Percentiles rank a stretch among this genome's conserved stretches.
phyloP scores from a whole-genome alignment of 1,140 invertebrate species.

The Belonocnema kinseyi region DNA sequence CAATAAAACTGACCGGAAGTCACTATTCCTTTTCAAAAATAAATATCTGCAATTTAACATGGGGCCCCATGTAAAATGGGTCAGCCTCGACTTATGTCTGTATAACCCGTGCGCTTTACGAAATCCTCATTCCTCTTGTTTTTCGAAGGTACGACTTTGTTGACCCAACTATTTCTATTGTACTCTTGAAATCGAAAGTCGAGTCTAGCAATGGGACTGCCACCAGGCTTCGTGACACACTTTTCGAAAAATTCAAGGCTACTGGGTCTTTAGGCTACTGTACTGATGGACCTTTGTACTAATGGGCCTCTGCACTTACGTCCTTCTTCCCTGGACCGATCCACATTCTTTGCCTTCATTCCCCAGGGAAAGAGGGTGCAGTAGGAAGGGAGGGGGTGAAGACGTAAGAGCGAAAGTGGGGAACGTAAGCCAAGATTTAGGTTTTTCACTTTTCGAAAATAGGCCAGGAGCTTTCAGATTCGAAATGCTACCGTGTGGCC shows the following conservation, averaged over 20 bases:
- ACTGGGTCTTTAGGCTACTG: conserved; percentile 50
- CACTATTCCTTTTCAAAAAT: no score
- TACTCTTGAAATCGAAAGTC: neutral
- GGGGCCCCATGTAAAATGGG: no score
- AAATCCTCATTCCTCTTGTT: neutral
- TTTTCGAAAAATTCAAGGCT: conserved; percentile 54
- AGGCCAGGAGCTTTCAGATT: neutral
- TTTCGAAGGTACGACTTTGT: no score
- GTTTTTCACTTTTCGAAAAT: neutral
- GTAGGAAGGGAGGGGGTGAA: neutral
- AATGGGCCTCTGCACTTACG: neutral
- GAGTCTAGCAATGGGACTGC: neutral
- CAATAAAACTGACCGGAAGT: no score
- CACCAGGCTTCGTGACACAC: conserved; percentile 38
- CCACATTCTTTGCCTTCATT: neutral
- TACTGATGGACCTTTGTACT: neutral
- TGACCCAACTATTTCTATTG: no score
- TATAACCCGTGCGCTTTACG: neutral
- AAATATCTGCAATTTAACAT: no score
- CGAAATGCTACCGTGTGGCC: neutral
- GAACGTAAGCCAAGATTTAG: neutral
- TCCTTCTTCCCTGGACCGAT: neutral
- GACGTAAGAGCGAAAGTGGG: neutral
- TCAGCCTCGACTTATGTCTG: no score
- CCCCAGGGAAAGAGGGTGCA: neutral